Base-by-base conservation (phyloP, 2,888 invertebrate genomes). In the Diarsia dahlii region DNA sequence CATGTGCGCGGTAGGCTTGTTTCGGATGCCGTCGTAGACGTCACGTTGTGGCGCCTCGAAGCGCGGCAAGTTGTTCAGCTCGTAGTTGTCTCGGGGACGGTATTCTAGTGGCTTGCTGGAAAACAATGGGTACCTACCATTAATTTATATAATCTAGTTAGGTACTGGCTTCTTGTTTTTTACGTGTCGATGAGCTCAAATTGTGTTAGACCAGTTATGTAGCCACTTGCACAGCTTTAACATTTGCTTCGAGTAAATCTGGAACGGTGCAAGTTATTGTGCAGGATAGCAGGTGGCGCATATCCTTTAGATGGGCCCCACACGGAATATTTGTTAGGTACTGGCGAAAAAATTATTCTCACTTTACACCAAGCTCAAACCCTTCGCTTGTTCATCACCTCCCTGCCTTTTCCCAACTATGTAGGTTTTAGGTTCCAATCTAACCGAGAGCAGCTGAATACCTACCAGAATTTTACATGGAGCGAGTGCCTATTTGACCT, bases 71-170 rank as follows among this genome's bases (percentile, higher is more conserved):
- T 91, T 93, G 80, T 93, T 91, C 45, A 96, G 82, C 78, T 96
- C 96, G 88, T 97, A 96, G 84, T 96, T 95, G 84, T 96, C 97
- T 13, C 96, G 94, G 3, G 97, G 96, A 63, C 97, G 96, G 88
- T 97, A 97, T 73, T 97, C 96, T 1, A 97, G 89, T 6, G 96
- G 96, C 79, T 96, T 97, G 86, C 97, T 97, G 88, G 88, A 90
- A 82, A 58, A 23, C 1, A 9, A 28, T 58, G 18, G 8, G 23
- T 56, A 23, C 23, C 6, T 23, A 23, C 23, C 6, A 15, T 56
- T 56, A 0, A 56, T 23, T 13, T 13, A 56, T 56, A 2, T 4
- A 56, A 23, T 13, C 13, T 23, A 56, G n/a, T 39, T 39, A 39
- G 39, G 39, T 39, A 39, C 5, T 39, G 39, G 39, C 39, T 39